Evolutionary conservation across 2,113 vertebrate species (phyloP).

Genomic region (Vireo altiloquus): DNA sequence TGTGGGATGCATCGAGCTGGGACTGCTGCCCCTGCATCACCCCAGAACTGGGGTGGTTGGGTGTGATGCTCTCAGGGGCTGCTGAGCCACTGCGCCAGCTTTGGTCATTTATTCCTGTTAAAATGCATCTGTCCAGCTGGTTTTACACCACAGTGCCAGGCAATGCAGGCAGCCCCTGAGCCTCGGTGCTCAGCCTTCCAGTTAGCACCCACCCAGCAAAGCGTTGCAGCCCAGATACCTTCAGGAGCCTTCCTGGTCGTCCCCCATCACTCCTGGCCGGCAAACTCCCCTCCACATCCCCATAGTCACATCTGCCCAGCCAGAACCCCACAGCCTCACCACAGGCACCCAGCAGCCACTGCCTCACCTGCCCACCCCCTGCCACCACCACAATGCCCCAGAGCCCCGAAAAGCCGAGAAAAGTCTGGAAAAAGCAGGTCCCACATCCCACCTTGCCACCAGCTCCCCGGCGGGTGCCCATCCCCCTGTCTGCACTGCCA

Average conservation of each 20-base stretch:
- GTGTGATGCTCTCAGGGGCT: rapidly evolving
- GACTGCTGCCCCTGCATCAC: not conserved
- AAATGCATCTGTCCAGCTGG: not conserved
- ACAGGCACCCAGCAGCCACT: not conserved
- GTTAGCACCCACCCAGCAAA: not conserved
- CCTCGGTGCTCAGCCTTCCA: not conserved
- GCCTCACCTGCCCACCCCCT: not conserved
- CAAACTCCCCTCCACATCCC: not conserved
- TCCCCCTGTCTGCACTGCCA: not conserved
- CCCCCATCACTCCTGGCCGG: not conserved
- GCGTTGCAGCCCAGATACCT: rapidly evolving
- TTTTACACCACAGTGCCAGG: not conserved
- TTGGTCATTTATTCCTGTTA: not conserved
- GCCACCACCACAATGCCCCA: not conserved
- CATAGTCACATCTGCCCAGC: not conserved
- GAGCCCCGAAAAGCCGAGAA: not conserved
- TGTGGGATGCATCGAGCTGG: not conserved
- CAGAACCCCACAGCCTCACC: not conserved
- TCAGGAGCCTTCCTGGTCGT: not conserved
- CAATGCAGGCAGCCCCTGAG: not conserved
- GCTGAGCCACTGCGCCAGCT: not conserved
- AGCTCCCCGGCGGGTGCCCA: rapidly evolving
- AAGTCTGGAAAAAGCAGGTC: not conserved
- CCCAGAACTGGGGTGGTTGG: rapidly evolving
- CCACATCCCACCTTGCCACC: not conserved